A percentile compares a stretch with the other conserved stretches of the same genome.
phyloP scores from a whole-genome alignment of 2,797 vertebrate species.

The Ispidina picta region DNA sequence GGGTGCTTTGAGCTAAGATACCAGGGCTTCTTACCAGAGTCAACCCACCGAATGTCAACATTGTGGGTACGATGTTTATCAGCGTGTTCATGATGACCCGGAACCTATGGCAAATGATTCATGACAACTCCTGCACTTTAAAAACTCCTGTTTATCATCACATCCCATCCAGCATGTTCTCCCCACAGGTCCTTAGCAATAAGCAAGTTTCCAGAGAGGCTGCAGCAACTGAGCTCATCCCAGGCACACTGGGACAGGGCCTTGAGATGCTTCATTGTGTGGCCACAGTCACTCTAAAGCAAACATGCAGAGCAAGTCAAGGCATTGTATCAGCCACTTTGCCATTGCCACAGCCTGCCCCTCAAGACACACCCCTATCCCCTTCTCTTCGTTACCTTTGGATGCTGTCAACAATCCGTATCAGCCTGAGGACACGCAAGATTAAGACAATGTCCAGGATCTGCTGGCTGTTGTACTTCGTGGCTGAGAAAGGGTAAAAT shows the following conservation, averaged over 20 bases:
- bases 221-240: neutral
- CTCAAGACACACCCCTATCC: neutral
- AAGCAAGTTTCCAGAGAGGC: neutral
- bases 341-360: neutral
- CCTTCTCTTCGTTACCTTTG: constrained; percentile 78
- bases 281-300: neutral
- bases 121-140: neutral
- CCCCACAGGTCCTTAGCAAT: neutral
- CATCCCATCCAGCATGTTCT: neutral
- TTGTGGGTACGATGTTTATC: constrained; percentile 89
- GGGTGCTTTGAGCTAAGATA: neutral
- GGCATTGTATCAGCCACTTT: neutral
- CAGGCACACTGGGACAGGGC: neutral
- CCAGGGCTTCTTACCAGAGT: constrained; percentile 83
- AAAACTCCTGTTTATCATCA: neutral
- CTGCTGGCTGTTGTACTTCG: constrained; percentile 86
- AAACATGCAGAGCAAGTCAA: neutral
- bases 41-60: constrained; percentile 91
- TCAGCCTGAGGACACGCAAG: constrained; percentile 87
- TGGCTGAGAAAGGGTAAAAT: constrained; percentile 69
- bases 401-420: constrained; percentile 91
- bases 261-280: neutral
- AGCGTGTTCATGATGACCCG: constrained; percentile 90
- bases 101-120: constrained; percentile 78
- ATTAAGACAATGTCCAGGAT: constrained; percentile 93